These are phyloP conservation scores for Furnarius figulus DNA, from an alignment of 2,113 vertebrate species.

Conservation along the genomic window DNA sequence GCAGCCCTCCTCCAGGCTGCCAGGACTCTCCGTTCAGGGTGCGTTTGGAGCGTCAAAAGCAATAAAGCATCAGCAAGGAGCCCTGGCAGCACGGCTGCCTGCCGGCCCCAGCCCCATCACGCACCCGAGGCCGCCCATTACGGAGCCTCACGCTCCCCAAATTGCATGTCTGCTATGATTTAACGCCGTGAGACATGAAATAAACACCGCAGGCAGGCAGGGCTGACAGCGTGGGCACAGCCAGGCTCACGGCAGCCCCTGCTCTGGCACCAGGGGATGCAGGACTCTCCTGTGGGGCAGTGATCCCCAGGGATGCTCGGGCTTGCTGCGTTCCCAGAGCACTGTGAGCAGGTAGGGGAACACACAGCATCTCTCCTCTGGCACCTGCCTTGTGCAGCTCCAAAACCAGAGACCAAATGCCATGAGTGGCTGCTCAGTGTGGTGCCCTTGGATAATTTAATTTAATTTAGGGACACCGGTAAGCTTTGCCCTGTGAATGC, in stretches of 20 bases:
- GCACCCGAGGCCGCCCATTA: neutral
- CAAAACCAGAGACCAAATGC: neutral
- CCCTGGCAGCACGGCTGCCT: slow-evolving; percentile 15
- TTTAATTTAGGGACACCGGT: slow-evolving; percentile 4
- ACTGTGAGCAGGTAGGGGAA: neutral
- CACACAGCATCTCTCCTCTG: neutral
- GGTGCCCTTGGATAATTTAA: neutral
- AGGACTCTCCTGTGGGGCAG: neutral
- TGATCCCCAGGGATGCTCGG: neutral
- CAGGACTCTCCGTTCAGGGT: neutral
- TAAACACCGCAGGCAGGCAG: neutral
- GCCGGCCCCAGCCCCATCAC: neutral
- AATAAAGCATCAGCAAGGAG: slow-evolving; percentile 24
- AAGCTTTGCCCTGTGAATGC: neutral
- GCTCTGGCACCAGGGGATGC: fast-evolving
- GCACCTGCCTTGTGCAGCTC: neutral
- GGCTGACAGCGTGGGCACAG: fast-evolving
- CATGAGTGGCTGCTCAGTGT: fast-evolving
- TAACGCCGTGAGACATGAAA: neutral
- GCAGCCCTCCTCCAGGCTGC: neutral
- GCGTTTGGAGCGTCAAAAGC: slow-evolving; percentile 30
- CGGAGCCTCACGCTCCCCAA: neutral
- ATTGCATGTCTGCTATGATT: slow-evolving; percentile 63
- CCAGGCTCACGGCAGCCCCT: fast-evolving
- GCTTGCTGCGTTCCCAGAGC: neutral